Conservation (phyloP, 2,797 vertebrate species). For the Setipinna tenuifilis region DNA sequence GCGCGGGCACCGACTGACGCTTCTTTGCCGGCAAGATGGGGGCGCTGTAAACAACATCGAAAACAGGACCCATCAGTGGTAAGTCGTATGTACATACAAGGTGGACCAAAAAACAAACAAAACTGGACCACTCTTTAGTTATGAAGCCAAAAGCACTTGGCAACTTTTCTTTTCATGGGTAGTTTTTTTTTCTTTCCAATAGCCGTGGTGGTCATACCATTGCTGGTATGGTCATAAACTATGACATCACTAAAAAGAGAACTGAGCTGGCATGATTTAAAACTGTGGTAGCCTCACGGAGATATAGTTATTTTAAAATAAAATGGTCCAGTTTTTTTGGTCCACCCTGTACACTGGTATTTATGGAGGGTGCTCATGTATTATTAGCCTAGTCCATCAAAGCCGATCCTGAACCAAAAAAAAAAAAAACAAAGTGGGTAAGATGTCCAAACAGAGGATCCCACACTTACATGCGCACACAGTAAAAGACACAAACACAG, state of each 20-base stretch:
- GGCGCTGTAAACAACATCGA: constrained; percentile 72
- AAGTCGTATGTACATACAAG: constrained; percentile 16
- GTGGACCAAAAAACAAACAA: too few relatives aligned
- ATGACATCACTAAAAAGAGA: neutral
- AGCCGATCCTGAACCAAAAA: neutral
- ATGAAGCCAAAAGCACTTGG: too few relatives aligned
- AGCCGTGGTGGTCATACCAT: too few relatives aligned
- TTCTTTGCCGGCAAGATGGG: constrained; percentile 96
- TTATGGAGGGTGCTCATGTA: neutral
- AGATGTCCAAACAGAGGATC: neutral
- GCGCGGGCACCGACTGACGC: constrained; percentile 93
- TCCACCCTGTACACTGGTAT: neutral
- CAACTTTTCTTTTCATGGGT: too few relatives aligned
- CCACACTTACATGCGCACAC: constrained; percentile 52
- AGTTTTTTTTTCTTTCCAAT: too few relatives aligned
- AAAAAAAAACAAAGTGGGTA: neutral
- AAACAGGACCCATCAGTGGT: neutral
- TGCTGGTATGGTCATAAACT: too few relatives aligned
- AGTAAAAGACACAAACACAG: constrained; percentile 53
- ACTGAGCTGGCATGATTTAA: too few relatives aligned
- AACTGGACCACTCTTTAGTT: neutral
- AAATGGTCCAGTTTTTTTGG: too few relatives aligned
- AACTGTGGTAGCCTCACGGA: too few relatives aligned
- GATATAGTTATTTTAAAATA: too few relatives aligned
- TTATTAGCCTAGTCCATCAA: neutral